These are phyloP conservation scores for Ploceus nigricollis DNA, from an alignment of 2,113 vertebrate genomes.

Conservation along the genomic window DNA sequence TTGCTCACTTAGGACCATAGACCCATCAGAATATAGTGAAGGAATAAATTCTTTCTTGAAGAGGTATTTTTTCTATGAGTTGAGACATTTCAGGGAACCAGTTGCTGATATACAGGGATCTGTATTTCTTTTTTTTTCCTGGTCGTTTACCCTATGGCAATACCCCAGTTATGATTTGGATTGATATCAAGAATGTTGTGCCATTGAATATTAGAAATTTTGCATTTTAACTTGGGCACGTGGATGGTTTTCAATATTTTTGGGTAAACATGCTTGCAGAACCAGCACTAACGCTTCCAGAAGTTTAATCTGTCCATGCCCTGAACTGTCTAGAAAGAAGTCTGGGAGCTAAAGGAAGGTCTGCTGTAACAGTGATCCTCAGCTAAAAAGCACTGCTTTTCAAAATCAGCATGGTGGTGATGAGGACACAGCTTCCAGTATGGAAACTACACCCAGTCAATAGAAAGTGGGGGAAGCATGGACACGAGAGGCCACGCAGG, in stretches of 20 bases:
- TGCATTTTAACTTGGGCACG: not conserved
- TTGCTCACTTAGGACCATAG: not conserved
- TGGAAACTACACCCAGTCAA: not conserved
- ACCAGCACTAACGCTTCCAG: not conserved
- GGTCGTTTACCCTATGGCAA: not conserved
- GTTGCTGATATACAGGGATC: not conserved
- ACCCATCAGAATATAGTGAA: not conserved
- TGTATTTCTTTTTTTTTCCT: not conserved
- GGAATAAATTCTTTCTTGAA: not conserved
- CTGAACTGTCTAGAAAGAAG: not conserved
- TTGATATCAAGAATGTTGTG: not conserved
- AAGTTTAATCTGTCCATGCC: not conserved
- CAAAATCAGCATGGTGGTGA: not conserved
- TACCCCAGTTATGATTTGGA: not conserved
- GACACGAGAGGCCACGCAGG: not conserved
- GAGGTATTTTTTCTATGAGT: not conserved
- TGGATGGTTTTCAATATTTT: not conserved
- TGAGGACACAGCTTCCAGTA: too few species aligned
- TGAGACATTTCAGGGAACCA: not conserved
- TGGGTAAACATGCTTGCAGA: not conserved
- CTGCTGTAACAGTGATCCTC: not conserved
- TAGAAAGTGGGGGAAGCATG: not conserved
- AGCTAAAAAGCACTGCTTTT: not conserved
- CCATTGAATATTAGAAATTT: not conserved
- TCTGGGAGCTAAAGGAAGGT: not conserved